Base-by-base conservation (phyloP, 2,888 invertebrate genomes). In the Sycophila texana region DNA sequence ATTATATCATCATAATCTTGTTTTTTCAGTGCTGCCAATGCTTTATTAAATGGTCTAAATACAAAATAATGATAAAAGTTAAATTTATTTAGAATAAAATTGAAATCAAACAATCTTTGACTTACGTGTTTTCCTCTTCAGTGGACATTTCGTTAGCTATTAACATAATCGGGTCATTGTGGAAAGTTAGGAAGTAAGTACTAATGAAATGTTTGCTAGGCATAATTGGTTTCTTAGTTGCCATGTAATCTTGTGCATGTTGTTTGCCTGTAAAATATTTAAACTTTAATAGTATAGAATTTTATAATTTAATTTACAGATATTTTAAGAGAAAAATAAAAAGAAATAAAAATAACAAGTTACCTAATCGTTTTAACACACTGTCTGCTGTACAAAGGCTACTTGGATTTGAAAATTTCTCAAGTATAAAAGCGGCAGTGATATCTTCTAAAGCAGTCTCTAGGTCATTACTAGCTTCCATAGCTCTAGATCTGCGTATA, bases 371-470 rank as follows among this genome's bases (percentile, higher is more conserved):
- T 89, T 97, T 97, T 13, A 99, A 92, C 74, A 98, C 94, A 74
- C 96, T 93, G 91, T 98, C 98, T 30, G 98, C 98, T 91, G 95
- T 95, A 79, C 94, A 91, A 30, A 98, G 91, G 26, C 96, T 95
- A 82, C 92, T 93, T 85, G 95, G 95, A 87, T 97, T 97, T 87
- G 94, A 93, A 91, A 98, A 99, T 84, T 94, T 93, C 91, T 98
- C 98, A 82, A 98, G 91, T 84, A 98, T 95, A 88, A 98, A 98
- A 20, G 97, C 96, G 39, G 97, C 96, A 0, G 98, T 98, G 0
- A 98, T 94, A 92, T 99, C 98, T 92, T 98, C 97, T 72, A 99
- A 91, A 79, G 97, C 95, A 83, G 95, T 92, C 79, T 94, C 93
- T 85, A 97, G 93, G 84, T 98, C 94, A 79, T 95, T 95, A 73